Conservation (phyloP, 2,888 invertebrate genomes). For the Eupsilia transversa region DNA sequence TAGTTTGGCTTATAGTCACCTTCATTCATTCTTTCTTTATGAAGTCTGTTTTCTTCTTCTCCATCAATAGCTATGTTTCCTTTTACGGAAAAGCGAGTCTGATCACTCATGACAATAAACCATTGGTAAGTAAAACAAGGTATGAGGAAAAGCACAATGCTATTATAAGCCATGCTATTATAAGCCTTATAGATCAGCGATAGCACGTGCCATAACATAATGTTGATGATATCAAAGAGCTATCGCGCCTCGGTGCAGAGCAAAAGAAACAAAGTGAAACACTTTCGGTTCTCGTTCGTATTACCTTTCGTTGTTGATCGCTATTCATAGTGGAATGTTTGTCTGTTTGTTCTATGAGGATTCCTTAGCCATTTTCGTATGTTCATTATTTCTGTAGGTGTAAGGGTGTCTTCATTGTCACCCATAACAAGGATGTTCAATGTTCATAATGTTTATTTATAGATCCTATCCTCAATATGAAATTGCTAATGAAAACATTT, state of each 20-base stretch:
- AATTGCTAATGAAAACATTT: background rate
- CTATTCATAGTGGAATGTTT: constrained; percentile 6
- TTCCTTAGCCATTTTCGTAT: background rate
- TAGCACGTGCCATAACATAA: constrained; percentile 85
- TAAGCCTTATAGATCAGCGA: constrained; percentile 52
- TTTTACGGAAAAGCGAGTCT: background rate
- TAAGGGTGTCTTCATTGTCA: too few species aligned
- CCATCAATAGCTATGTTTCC: background rate
- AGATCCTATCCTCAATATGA: background rate
- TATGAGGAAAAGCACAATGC: constrained; percentile 26
- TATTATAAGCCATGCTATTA: constrained; percentile 48
- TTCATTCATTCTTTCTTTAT: too few species aligned
- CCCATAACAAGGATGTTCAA: background rate
- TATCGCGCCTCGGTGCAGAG: constrained; percentile 65
- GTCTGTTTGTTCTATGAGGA: background rate
- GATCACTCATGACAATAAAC: background rate
- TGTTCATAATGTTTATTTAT: background rate
- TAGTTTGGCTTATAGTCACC: background rate
- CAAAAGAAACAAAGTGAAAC: constrained; percentile 73
- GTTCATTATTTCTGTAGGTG: background rate
- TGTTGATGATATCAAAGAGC: constrained; percentile 72
- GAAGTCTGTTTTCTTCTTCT: background rate
- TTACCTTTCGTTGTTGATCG: constrained; percentile 64
- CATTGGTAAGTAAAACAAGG: constrained; percentile 1
- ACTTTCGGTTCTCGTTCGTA: constrained; percentile 75